phyloP scores from a whole-genome alignment of 2,888 invertebrate genomes.

The Marronus borbonicus region DNA sequence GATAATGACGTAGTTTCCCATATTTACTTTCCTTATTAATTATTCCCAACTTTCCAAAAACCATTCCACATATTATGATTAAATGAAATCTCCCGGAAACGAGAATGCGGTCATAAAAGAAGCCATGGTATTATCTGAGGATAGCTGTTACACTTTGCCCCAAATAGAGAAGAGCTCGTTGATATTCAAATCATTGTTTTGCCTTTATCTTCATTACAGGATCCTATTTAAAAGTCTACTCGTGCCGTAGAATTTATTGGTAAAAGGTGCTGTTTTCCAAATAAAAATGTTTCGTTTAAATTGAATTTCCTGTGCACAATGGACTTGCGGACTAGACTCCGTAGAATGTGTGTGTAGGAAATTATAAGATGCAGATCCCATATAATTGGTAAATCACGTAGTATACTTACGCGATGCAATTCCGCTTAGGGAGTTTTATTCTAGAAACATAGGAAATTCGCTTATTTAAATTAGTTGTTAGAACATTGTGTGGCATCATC shows the following conservation, averaged over 20 bases:
- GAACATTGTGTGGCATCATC: too few species aligned
- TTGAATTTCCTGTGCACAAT: slow-evolving; percentile 27
- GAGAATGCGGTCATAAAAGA: not conserved
- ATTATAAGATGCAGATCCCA: not conserved
- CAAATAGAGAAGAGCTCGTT: slow-evolving; percentile 31
- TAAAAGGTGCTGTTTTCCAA: slow-evolving; percentile 39
- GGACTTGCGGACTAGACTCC: not conserved
- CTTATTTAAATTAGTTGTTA: too few species aligned
- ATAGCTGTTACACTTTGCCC: not conserved
- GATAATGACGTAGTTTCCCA: too few species aligned
- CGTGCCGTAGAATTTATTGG: slow-evolving; percentile 37
- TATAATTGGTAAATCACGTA: not conserved
- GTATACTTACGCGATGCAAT: not conserved
- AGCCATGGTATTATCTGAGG: slow-evolving; percentile 6
- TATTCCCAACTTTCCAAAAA: not conserved
- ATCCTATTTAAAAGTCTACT: slow-evolving; percentile 21
- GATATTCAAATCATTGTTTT: slow-evolving; percentile 50
- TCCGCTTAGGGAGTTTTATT: too few species aligned
- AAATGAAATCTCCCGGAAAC: not conserved
- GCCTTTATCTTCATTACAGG: slow-evolving; percentile 46
- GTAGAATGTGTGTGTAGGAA: slow-evolving; percentile 4
- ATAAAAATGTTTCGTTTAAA: slow-evolving; percentile 44
- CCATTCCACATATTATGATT: not conserved
- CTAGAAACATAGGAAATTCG: too few species aligned
- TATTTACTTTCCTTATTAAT: not conserved